Base-by-base conservation (phyloP, 2,113 vertebrate genomes). In the Takifugu bimaculatus region DNA sequence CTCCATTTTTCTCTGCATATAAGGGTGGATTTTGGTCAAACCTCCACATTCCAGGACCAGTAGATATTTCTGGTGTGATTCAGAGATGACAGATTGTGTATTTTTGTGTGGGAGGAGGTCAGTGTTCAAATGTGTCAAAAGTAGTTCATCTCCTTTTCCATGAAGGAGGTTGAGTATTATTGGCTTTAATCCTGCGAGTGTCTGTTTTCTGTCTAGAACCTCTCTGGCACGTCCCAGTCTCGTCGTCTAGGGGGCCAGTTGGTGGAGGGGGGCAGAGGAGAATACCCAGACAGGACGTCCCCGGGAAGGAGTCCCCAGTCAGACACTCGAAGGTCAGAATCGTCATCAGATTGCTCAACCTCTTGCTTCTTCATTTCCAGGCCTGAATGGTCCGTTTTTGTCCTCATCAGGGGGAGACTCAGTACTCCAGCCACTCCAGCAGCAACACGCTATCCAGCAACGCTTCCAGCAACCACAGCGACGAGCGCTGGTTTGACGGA, bases 401-500 rank as follows among this genome's bases (percentile, higher is more conserved):
- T 66, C 57, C 50, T 52, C 50, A 9, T 3, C 84, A 97, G 95
- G 91, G 91, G 0, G 95, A 97, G 43, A 70, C 91, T 3, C 94
- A 91, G 32, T 96, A 94, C 77, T 97, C 94, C 11, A 97, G 94
- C 78, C 94, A 94, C 78, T 97, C 95, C 82, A 96, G 95, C 91
- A 97, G 93, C 65, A 96, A 94, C 81, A 97, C 94, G 0, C 87
- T 96, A 48, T 96, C 95, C 83, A 97, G 95, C 53, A 95, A 93
- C 2, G 91, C 95, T 0, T 96, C 95, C 89, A 96, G 95, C 85
- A 88, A 83, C 85, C 95, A 96, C 87, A 95, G 94, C 0, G 95
- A 97, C 0, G 95, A 97, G 49, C 92, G 93, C 57, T 97, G 94
- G 94, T 94, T 93, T 0, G 94, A 95, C 20, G 83, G 53, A 3